These are phyloP conservation scores for Pseudococcus longispinus DNA, from an alignment of 2,888 invertebrate genomes.

Conservation along the genomic window DNA sequence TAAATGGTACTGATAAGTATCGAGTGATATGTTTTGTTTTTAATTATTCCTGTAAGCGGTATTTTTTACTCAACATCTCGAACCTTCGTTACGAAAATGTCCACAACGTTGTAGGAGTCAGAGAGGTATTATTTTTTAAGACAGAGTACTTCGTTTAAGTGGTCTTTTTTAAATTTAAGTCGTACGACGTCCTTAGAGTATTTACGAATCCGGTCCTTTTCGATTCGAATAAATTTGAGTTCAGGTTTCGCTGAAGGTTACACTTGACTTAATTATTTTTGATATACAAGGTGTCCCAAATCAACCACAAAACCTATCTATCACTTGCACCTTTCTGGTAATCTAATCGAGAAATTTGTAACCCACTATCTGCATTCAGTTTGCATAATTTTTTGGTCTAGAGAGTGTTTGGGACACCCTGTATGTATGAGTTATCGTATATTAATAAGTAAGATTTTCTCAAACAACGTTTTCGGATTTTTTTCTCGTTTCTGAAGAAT, in stretches of 20 bases:
- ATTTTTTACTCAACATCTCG: neutral
- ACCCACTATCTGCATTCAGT: too few relatives aligned
- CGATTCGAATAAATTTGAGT: too few relatives aligned
- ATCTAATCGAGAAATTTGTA: too few relatives aligned
- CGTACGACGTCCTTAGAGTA: too few relatives aligned
- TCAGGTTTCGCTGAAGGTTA: too few relatives aligned
- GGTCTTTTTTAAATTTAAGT: neutral
- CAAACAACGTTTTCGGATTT: too few relatives aligned
- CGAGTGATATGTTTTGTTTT: conserved; percentile 1
- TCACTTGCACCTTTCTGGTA: too few relatives aligned
- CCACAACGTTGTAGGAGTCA: neutral
- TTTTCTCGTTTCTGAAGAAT: neutral
- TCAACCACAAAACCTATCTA: too few relatives aligned
- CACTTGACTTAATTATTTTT: too few relatives aligned
- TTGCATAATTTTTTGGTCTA: too few relatives aligned
- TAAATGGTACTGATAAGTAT: conserved; percentile 39
- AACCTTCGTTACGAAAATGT: neutral
- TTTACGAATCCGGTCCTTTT: too few relatives aligned
- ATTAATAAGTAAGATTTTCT: neutral
- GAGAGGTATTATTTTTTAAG: neutral
- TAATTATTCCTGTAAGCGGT: neutral
- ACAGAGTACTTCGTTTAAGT: neutral
- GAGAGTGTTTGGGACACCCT: neutral
- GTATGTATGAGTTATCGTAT: neutral
- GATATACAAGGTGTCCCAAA: too few relatives aligned